phyloP scores from a whole-genome alignment of 2,888 invertebrate genomes.

The Polydrusus pterygomalis region DNA sequence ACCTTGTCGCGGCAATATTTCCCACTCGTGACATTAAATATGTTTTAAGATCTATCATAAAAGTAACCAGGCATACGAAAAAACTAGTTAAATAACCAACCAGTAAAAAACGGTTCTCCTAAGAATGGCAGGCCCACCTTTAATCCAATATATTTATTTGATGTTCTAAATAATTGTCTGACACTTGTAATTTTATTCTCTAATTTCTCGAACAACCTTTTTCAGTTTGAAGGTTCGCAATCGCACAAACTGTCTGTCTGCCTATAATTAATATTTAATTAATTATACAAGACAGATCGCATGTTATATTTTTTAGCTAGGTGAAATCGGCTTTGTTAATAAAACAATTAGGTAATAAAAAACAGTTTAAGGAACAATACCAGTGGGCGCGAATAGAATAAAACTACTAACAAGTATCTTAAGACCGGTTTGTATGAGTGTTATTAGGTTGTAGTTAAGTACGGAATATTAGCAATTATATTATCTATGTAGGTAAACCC shows the following conservation, averaged over 20 bases:
- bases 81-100: background rate
- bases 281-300: slow-evolving; percentile 20
- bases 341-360: slow-evolving; percentile 24
- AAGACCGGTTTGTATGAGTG: background rate
- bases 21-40: too few species aligned
- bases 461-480: background rate
- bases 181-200: slow-evolving; percentile 1
- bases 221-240: background rate
- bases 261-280: slow-evolving; percentile 6
- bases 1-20: too few species aligned
- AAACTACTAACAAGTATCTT: slow-evolving; percentile 3
- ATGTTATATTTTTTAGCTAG: background rate
- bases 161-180: slow-evolving; percentile 6
- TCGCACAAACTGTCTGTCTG: background rate
- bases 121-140: slow-evolving; percentile 18
- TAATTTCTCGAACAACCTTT: background rate
- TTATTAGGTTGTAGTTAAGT: slow-evolving; percentile 2
- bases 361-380: slow-evolving; percentile 21
- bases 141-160: slow-evolving; percentile 2
- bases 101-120: background rate
- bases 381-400: slow-evolving; percentile 1
- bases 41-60: too few species aligned
- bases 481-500: too few species aligned
- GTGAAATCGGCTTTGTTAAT: slow-evolving; percentile 22
- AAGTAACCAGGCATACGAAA: background rate